phyloP scores from a whole-genome alignment of 1,140 invertebrate species.

The Tenebrio molitor region DNA sequence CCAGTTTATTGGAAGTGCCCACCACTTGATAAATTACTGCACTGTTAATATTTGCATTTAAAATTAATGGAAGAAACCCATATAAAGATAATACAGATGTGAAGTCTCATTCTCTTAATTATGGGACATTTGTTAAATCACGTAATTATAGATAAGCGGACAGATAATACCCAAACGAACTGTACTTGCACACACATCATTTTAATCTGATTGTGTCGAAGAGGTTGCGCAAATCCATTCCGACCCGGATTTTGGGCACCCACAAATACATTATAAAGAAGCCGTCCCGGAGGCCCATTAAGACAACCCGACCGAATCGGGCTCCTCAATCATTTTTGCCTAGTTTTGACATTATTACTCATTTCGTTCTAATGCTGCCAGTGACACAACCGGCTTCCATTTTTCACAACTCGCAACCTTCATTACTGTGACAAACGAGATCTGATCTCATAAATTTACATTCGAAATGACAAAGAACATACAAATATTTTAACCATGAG shows the following conservation, averaged over 20 bases:
- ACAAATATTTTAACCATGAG: too few relatives aligned
- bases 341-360: too few relatives aligned
- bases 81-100: slow-evolving; percentile 41
- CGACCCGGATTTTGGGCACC: background rate
- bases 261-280: too few relatives aligned
- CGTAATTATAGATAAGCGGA: slow-evolving; percentile 30
- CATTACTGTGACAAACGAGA: too few relatives aligned
- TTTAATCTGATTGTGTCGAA: slow-evolving; percentile 21
- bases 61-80: slow-evolving; percentile 35
- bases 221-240: slow-evolving; percentile 12
- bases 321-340: too few relatives aligned
- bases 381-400: too few relatives aligned
- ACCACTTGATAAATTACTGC: slow-evolving; percentile 24
- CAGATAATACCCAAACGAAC: slow-evolving; percentile 29
- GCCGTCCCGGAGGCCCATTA: background rate
- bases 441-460: too few relatives aligned
- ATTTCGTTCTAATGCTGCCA: too few relatives aligned
- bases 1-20: slow-evolving; percentile 26
- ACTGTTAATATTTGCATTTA: slow-evolving; percentile 33
- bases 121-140: slow-evolving; percentile 31
- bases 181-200: slow-evolving; percentile 31
- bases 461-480: too few relatives aligned
- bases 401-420: too few relatives aligned
- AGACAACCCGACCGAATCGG: too few relatives aligned
- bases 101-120: slow-evolving; percentile 35